A percentile compares a stretch with the other conserved stretches of the same genome.
Conservation (phyloP, 2,888 invertebrate genomes). For the Lithophane ornitopus region DNA sequence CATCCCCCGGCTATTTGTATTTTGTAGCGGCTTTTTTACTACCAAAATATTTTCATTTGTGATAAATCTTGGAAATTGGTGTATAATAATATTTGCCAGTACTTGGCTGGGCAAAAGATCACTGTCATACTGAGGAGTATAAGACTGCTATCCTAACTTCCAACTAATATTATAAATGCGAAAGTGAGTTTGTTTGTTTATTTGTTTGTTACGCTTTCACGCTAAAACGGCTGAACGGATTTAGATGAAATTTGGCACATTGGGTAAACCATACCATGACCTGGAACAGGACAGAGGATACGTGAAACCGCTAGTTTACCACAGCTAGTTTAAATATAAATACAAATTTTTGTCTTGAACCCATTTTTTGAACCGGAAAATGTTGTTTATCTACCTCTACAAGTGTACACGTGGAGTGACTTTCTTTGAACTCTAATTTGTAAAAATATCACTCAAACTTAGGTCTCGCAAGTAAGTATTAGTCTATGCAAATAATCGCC, state of each 20-base stretch:
- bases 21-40: not conserved
- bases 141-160: not conserved
- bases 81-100: not conserved
- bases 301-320: no score
- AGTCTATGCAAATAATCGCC: not conserved
- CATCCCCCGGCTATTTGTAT: constrained; percentile 17
- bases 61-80: not conserved
- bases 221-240: no score
- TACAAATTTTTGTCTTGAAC: not conserved
- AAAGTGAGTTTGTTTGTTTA: no score
- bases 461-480: not conserved
- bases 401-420: not conserved
- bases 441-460: not conserved
- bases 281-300: no score
- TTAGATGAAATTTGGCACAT: no score
- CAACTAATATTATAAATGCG: no score
- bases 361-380: not conserved
- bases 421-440: not conserved
- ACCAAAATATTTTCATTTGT: not conserved
- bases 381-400: not conserved
- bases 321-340: not conserved
- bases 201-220: no score
- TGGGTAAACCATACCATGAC: no score
- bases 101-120: not conserved
- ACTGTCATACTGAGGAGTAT: not conserved